A percentile compares a stretch with the other conserved stretches of the same genome.
Evolutionary conservation across 2,113 vertebrate genomes (phyloP).

Genomic region (Neofelis nebulosa): DNA sequence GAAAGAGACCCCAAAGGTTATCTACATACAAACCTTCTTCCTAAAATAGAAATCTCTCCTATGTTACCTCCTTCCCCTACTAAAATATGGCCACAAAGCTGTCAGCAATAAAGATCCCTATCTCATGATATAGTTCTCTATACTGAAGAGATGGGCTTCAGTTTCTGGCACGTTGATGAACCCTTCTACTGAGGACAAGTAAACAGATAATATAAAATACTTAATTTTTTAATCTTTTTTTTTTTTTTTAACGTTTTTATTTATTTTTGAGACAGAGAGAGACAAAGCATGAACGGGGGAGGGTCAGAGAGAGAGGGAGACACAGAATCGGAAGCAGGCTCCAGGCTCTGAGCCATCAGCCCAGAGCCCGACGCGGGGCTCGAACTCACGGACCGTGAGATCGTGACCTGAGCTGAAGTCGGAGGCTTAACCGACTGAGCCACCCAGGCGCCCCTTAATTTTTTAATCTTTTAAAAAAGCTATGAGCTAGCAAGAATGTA

Average conservation of each 20-base stretch:
- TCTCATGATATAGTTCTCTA: not conserved
- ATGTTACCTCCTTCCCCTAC: not conserved
- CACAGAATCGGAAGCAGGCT: too few relatives aligned
- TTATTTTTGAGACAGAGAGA: too few relatives aligned
- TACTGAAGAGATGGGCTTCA: not conserved
- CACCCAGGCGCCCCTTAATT: too few relatives aligned
- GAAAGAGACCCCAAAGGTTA: conserved; percentile 56
- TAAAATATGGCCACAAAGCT: not conserved
- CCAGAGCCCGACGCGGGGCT: too few relatives aligned
- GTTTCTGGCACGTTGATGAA: not conserved
- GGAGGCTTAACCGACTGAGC: too few relatives aligned
- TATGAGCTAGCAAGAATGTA: not conserved
- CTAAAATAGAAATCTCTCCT: not conserved
- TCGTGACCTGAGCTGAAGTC: too few relatives aligned
- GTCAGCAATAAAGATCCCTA: not conserved
- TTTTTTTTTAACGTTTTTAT: too few relatives aligned
- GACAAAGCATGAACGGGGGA: too few relatives aligned
- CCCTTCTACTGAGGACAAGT: not conserved
- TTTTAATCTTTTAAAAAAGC: not conserved
- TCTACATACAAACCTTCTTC: not conserved
- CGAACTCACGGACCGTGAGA: too few relatives aligned
- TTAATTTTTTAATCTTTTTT: not conserved
- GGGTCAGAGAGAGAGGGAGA: too few relatives aligned
- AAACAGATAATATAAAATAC: not conserved
- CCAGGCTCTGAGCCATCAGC: too few relatives aligned